Evolutionary conservation across 2,888 invertebrate species (phyloP), one percentile per base, ranked within the genome.

Genomic region (Ectemnius lituratus): DNA sequence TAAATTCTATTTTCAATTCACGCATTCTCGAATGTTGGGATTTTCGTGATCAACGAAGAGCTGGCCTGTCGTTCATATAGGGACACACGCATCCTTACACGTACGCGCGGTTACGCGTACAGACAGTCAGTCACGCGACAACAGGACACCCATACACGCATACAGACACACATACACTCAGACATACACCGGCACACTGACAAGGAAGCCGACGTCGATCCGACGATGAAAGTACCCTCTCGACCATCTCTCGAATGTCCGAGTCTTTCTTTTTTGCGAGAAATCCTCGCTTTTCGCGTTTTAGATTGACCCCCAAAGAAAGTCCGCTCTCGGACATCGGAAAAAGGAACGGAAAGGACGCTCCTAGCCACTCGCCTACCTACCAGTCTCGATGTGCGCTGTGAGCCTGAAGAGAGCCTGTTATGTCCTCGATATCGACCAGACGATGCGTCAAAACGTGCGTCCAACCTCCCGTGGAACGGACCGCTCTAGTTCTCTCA

Each of bases 11-110:
- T 89, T 89, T 88, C 84, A 88, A 89, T 90, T 89, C 86, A 88
- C 86, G 88, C 86, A 88, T 89, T 89, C 89, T 88, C 88, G 88
- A 88, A 89, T 88, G 89, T 89, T 89, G 89, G 88, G 86, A 90
- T 89, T 90, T 89, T 90, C 90, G 89, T 89, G 88, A 90, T 90
- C 90, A 90, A 90, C 90, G 90, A 90, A 90, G 87, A 89, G 83
- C 83, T 83, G 83, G 83, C 83, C 83, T 83, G 83, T 83, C 83
- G 81, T 83, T 83, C 81, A 73, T 77, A 83, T 83, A 81, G 69
- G 80, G 78, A 82, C 81, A 86, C 82, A 86, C 82, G 65, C n/a
- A 61, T 18, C 45, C 27, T 59, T 57, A 52, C 14, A 52, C 52
- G 16, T 16, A 13, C 58, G 28, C 61, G 46, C 60, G n/a, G 45